These are phyloP conservation scores for Nanger granti DNA, from an alignment of 2,113 vertebrate genomes.

Conservation along the genomic window DNA sequence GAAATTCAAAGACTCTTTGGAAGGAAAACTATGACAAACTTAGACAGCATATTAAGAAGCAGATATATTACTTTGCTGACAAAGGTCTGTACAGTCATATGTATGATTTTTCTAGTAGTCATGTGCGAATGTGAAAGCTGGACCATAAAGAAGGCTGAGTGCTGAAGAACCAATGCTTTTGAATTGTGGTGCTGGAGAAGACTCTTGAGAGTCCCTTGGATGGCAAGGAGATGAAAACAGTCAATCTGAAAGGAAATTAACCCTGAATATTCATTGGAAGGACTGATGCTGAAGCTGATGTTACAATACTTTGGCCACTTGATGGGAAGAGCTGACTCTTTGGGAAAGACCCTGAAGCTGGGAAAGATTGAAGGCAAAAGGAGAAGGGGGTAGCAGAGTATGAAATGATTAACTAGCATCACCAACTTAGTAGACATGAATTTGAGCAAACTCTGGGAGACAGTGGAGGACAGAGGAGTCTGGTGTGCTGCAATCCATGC, in stretches of 20 bases:
- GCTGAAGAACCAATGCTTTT: background rate
- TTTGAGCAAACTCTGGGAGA: background rate
- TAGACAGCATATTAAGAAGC: background rate
- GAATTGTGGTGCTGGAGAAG: background rate
- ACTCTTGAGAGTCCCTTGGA: background rate
- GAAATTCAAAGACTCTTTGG: background rate
- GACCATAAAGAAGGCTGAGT: background rate
- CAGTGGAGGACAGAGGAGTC: background rate
- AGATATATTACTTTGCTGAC: background rate
- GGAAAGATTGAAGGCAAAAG: background rate
- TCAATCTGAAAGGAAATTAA: background rate
- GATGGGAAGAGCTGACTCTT: background rate
- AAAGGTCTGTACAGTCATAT: background rate
- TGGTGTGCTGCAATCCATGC: accelerated
- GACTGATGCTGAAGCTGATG: background rate
- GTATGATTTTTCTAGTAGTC: background rate
- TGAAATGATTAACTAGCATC: background rate
- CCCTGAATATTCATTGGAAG: background rate
- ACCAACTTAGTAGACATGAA: background rate
- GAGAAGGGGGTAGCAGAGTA: background rate
- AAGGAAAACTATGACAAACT: background rate
- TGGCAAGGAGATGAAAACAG: background rate
- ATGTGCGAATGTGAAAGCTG: background rate
- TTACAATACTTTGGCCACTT: background rate
- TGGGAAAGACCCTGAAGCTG: background rate